A percentile compares a stretch with the other conserved stretches of the same genome.
Conservation (phyloP, 1,140 invertebrate species). For the Hylaeus anthracinus region DNA sequence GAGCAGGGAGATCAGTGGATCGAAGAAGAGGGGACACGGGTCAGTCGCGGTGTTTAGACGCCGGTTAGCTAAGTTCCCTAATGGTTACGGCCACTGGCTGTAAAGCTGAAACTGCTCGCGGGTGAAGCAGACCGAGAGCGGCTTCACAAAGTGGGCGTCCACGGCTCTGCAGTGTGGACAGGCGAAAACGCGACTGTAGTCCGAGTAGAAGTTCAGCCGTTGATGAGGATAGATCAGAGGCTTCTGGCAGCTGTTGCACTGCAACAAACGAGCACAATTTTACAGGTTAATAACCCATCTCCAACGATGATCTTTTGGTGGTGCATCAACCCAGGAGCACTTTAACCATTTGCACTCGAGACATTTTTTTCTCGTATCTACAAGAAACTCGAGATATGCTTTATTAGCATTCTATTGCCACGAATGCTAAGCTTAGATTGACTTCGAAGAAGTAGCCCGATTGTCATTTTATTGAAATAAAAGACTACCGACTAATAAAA, state of each 20-base stretch:
- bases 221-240: conserved; percentile 92
- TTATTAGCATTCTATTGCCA: too few relatives aligned
- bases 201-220: conserved; percentile 95
- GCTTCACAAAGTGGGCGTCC: conserved; percentile 97
- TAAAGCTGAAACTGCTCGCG: conserved; percentile 86
- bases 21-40: conserved; percentile 62
- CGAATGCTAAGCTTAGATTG: too few relatives aligned
- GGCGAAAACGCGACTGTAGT: conserved; percentile 95
- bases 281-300: not conserved
- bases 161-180: conserved; percentile 95
- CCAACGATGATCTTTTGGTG: not conserved
- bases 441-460: too few relatives aligned
- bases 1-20: conserved; percentile 72
- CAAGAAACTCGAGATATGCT: too few relatives aligned
- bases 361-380: too few relatives aligned
- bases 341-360: too few relatives aligned
- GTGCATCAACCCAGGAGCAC: too few relatives aligned
- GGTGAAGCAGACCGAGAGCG: conserved; percentile 89
- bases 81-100: conserved; percentile 91
- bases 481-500: too few relatives aligned
- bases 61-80: conserved; percentile 74
- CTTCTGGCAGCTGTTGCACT: conserved; percentile 95
- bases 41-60: conserved; percentile 57
- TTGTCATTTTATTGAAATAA: too few relatives aligned
- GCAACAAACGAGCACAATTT: conserved; percentile 71